Conservation (phyloP, 1,140 invertebrate genomes). For the Camponotus floridanus region DNA sequence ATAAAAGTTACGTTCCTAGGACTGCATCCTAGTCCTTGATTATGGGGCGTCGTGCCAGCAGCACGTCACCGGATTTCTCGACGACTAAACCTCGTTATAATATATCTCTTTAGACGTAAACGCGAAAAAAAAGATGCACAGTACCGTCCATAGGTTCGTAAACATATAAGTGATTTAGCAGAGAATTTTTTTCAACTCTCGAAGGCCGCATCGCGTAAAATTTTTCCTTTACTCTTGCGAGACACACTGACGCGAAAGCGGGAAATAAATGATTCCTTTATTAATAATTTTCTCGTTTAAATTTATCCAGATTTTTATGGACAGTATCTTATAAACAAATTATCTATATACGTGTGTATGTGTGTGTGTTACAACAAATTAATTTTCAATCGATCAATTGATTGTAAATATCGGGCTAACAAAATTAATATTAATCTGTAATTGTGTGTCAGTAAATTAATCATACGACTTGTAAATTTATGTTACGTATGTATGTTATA, state of each 20-base stretch:
- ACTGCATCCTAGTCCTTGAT: constrained; percentile 32
- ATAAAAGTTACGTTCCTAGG: constrained; percentile 65
- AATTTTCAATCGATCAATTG: constrained; percentile 32
- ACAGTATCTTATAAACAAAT: constrained; percentile 16
- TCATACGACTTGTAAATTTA: too few species aligned
- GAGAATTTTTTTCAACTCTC: constrained; percentile 11
- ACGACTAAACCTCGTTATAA: not conserved
- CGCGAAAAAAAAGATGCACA: not conserved
- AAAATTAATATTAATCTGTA: constrained; percentile 1
- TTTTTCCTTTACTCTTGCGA: constrained; percentile 4
- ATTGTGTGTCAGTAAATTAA: too few species aligned
- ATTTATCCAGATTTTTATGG: constrained; percentile 33
- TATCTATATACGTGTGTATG: not conserved
- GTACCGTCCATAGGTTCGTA: too few species aligned
- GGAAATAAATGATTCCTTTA: constrained; percentile 25
- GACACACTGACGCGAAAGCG: constrained; percentile 6
- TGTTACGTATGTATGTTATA: not conserved
- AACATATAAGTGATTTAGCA: not conserved
- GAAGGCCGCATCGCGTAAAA: constrained; percentile 1
- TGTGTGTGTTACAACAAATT: constrained; percentile 22
- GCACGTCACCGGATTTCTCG: constrained; percentile 45
- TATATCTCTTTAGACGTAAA: constrained; percentile 6
- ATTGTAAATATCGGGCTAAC: not conserved
- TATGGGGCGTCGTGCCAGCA: constrained; percentile 57
- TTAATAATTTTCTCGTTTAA: constrained; percentile 17